These are phyloP conservation scores for Pyxicephalus adspersus DNA, from an alignment of 2,113 vertebrate species.

Conservation along the genomic window DNA sequence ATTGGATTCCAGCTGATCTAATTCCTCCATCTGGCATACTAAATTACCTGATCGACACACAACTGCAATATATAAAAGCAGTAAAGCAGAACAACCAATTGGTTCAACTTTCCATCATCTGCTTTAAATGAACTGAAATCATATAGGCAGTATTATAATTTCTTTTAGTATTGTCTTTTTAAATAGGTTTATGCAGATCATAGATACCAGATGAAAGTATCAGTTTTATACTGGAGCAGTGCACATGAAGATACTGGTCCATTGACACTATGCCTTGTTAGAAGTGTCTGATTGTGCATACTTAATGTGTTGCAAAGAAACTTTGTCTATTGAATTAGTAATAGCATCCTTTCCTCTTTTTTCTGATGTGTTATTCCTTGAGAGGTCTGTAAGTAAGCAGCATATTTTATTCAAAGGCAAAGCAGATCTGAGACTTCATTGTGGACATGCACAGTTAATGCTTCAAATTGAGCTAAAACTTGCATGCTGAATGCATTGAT, in stretches of 20 bases:
- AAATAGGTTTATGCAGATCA: too few relatives aligned
- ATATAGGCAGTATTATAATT: too few relatives aligned
- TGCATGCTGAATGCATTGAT: constrained; percentile 45
- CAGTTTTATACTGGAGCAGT: neutral
- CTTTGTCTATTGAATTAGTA: neutral
- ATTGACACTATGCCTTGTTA: neutral
- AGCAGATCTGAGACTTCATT: constrained; percentile 9
- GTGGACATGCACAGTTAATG: constrained; percentile 53
- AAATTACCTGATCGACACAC: too few relatives aligned
- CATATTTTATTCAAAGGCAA: constrained; percentile 6
- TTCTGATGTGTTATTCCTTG: constrained; percentile 2
- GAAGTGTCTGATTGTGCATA: neutral
- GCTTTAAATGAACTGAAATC: too few relatives aligned
- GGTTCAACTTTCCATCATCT: too few relatives aligned
- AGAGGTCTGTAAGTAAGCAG: neutral
- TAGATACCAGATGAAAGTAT: too few relatives aligned
- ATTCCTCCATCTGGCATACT: too few relatives aligned
- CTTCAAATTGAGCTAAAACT: constrained; percentile 49
- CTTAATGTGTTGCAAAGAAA: neutral
- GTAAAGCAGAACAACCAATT: too few relatives aligned
- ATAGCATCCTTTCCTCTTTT: neutral
- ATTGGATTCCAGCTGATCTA: too few relatives aligned
- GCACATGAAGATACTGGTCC: neutral
- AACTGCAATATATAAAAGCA: too few relatives aligned
- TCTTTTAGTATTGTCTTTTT: too few relatives aligned